phyloP scores from a whole-genome alignment of 2,113 vertebrate genomes.

The Periophthalmodon schlosseri region DNA sequence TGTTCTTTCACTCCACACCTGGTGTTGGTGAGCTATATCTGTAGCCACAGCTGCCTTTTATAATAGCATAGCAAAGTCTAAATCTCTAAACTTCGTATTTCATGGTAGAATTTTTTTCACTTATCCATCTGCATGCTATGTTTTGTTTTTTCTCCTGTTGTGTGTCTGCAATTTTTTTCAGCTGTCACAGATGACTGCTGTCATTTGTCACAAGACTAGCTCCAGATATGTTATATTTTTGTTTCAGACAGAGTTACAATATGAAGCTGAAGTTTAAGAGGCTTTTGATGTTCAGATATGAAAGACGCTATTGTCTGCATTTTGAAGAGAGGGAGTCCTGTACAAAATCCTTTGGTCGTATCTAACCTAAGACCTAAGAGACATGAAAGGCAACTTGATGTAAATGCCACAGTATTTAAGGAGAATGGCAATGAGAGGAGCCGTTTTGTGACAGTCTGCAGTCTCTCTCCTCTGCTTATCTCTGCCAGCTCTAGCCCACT shows the following conservation, averaged over 20 bases:
- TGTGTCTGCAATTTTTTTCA: neutral
- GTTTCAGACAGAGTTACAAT: neutral
- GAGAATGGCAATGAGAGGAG: slow-evolving; percentile 33
- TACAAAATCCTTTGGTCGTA: slow-evolving; percentile 32
- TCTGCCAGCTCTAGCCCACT: slow-evolving; percentile 4
- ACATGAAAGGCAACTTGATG: slow-evolving; percentile 62
- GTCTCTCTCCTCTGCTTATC: neutral
- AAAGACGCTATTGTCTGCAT: neutral
- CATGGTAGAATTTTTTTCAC: neutral
- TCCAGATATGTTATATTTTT: slow-evolving; percentile 6
- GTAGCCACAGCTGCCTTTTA: neutral
- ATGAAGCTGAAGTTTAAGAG: neutral
- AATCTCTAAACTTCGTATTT: neutral
- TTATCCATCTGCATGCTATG: neutral
- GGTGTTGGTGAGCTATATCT: too few species aligned
- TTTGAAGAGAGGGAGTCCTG: slow-evolving; percentile 13
- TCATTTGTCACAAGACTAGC: slow-evolving; percentile 19
- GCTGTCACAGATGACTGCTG: slow-evolving; percentile 24
- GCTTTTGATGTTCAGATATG: neutral
- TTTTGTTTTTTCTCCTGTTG: slow-evolving; percentile 6
- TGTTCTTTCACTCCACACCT: neutral
- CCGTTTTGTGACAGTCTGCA: slow-evolving; percentile 34
- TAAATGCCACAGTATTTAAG: slow-evolving; percentile 40
- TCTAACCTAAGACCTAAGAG: slow-evolving; percentile 46
- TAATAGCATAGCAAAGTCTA: neutral